Conservation (phyloP, 1,140 invertebrate genomes). For the Platyscapa corneri region DNA sequence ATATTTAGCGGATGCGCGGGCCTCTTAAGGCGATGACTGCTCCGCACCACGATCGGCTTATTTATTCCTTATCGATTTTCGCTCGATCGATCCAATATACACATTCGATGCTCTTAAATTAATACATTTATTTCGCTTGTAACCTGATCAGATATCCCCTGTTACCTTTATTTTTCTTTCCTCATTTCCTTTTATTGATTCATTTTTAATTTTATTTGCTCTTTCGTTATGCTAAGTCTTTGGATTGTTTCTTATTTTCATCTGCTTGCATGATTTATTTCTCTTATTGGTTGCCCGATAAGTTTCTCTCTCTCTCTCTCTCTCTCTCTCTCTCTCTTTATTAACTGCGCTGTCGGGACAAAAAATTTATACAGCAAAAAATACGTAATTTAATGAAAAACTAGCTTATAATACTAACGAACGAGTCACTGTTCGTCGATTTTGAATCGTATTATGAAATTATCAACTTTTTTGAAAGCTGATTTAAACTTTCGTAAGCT, state of each 20-base stretch:
- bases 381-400: too few species aligned
- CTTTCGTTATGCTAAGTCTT: too few species aligned
- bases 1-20: slow-evolving; percentile 24
- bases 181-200: too few species aligned
- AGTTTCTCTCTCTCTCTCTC: too few species aligned
- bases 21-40: slow-evolving; percentile 32
- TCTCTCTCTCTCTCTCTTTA: not conserved
- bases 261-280: not conserved
- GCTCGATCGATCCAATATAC: not conserved
- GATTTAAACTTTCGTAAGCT: too few species aligned
- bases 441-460: too few species aligned
- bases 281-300: not conserved
- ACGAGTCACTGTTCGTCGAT: too few species aligned
- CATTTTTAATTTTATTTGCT: too few species aligned
- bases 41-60: not conserved
- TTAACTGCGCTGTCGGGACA: not conserved
- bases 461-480: too few species aligned
- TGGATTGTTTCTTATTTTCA: not conserved
- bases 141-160: not conserved
- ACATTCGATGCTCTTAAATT: not conserved
- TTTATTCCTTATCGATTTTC: slow-evolving; percentile 29
- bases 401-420: too few species aligned
- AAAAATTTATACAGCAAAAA: not conserved
- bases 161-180: too few species aligned
- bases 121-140: not conserved